phyloP scores from a whole-genome alignment of 2,888 invertebrate genomes.

The Copidosoma aretas region DNA sequence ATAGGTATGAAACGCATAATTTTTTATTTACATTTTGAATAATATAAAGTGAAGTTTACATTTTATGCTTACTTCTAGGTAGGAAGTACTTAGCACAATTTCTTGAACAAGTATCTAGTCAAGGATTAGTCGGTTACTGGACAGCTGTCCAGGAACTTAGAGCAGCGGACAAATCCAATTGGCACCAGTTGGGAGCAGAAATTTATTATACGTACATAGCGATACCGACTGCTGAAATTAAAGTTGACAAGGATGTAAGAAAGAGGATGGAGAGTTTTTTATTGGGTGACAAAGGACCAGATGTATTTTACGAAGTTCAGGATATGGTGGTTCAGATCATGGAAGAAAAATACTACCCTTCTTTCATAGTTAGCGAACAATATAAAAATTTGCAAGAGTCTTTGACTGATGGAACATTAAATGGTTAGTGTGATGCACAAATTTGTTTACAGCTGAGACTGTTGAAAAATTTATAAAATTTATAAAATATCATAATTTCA shows the following conservation, averaged over 20 bases:
- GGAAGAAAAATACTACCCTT: conserved; percentile 87
- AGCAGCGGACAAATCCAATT: conserved; percentile 75
- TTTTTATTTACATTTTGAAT: not conserved
- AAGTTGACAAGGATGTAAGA: conserved; percentile 79
- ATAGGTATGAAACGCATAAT: conserved; percentile 52
- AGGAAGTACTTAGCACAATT: conserved; percentile 82
- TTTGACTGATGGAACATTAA: conserved; percentile 69
- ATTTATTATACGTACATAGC: conserved; percentile 89
- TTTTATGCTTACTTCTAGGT: too few relatives aligned
- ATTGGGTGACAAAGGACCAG: conserved; percentile 85
- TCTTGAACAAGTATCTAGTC: conserved; percentile 81
- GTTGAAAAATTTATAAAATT: conserved; percentile 1
- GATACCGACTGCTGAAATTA: conserved; percentile 80
- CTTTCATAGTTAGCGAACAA: conserved; percentile 85
- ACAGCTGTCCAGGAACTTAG: conserved; percentile 84
- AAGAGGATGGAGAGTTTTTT: conserved; percentile 89
- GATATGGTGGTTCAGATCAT: conserved; percentile 78
- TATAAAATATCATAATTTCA: not conserved
- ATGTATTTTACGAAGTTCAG: conserved; percentile 88
- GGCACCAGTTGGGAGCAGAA: conserved; percentile 89
- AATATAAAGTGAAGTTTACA: too few relatives aligned
- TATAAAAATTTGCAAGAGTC: conserved; percentile 77
- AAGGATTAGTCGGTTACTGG: conserved; percentile 87
- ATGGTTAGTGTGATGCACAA: conserved; percentile 48
- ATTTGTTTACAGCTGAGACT: too few relatives aligned